phyloP scores from a whole-genome alignment of 2,888 invertebrate genomes.

The Alitta virens region DNA sequence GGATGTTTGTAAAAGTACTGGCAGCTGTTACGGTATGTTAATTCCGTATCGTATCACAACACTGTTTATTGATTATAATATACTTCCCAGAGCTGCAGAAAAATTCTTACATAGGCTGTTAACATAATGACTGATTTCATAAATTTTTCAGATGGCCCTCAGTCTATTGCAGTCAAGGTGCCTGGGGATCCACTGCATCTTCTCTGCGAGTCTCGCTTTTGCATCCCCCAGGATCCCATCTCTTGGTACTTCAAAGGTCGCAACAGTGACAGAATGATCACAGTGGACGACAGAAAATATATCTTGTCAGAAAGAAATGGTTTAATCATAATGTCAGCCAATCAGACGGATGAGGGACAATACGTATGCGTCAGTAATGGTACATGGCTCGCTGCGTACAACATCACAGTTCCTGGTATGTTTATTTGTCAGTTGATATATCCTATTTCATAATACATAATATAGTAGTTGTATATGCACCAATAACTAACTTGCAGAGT shows the following conservation, averaged over 20 bases:
- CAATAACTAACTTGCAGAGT: too few species aligned
- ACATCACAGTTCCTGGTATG: not conserved
- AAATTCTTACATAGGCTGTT: too few species aligned
- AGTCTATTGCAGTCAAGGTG: not conserved
- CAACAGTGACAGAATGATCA: not conserved
- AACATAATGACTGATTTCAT: too few species aligned
- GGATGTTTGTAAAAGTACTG: too few species aligned
- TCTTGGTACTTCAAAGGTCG: not conserved
- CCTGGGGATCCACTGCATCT: not conserved
- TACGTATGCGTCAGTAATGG: conserved; percentile 21
- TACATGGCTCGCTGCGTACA: not conserved
- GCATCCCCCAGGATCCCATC: not conserved
- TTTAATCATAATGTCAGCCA: conserved; percentile 32
- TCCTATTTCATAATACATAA: too few species aligned
- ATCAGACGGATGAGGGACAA: conserved; percentile 27
- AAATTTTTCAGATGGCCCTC: conserved; percentile 1
- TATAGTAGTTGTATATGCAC: too few species aligned
- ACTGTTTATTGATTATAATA: too few species aligned
- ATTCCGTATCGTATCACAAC: too few species aligned
- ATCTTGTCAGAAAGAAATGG: conserved; percentile 33
- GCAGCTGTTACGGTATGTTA: too few species aligned
- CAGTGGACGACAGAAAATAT: conserved; percentile 8
- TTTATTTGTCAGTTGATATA: too few species aligned
- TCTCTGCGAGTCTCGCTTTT: not conserved
- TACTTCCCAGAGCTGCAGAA: too few species aligned